Base-by-base conservation (phyloP, 2,113 vertebrate genomes). In the Chaenogobius annularis region DNA sequence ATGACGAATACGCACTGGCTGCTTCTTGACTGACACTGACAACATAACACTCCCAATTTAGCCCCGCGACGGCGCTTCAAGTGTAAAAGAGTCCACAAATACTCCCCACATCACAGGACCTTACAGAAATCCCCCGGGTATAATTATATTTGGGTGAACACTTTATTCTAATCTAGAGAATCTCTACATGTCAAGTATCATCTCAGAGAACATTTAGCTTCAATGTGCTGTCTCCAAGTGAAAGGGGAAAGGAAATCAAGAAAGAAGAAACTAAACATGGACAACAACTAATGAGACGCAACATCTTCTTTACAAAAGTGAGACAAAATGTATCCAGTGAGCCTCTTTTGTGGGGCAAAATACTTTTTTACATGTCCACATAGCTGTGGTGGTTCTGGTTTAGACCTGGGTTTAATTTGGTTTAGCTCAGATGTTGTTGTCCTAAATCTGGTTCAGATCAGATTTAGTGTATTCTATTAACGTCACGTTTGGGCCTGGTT, bases 21-120 rank as follows among this genome's bases (percentile, higher is more conserved):
- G 83, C 62, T 81, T 81, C 66, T 54, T 72, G 83, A 85, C 81
- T 75, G 81, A 73, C 80, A 81, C 73, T 47, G 22, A 63, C 77
- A 69, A 61, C 75, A 68, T 14, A 61, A 68, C 68, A 69, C 82
- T 80, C 74, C 31, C 26, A 72, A 69, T 78, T 70, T 20, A 70
- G 74, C 31, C 14, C 12, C 19, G 72, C 54, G n/a, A 69, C 47
- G 75, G 22, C 56, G 69, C 52, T 67, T 69, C 15, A 23, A 23
- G 47, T 10, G 10, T 43, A 26, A 13, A 22, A 55, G 55, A 52
- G 10, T 1, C 2, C 7, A 64, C 12, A 70, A 63, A 69, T 22
- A 65, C 9, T 26, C 17, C 23, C 8, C 11, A 63, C 55, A 37
- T 61, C 31, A 52, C 46, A 75, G 17, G 20, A 70, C 47, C 14